Evolutionary conservation across 2,888 invertebrate species (phyloP).

Genomic region (Athalia circularis): DNA sequence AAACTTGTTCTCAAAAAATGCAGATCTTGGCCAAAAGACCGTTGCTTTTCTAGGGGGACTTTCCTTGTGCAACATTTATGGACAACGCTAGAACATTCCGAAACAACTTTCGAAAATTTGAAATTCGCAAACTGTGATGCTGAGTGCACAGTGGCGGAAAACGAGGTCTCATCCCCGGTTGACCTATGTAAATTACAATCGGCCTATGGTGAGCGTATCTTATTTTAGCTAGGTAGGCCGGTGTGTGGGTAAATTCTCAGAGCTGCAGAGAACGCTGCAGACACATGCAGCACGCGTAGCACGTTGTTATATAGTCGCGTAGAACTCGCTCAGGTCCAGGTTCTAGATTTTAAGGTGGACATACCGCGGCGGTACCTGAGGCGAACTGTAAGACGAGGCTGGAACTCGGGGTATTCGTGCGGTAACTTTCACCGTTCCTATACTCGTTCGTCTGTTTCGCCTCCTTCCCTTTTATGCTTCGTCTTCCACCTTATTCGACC

Average conservation of each 20-base stretch:
- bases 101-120: too few relatives aligned
- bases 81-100: too few relatives aligned
- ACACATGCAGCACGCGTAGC: not conserved
- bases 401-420: conserved; percentile 34
- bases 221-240: conserved; percentile 9
- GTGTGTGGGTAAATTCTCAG: not conserved
- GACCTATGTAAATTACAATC: conserved; percentile 41
- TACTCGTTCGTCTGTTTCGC: not conserved
- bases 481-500: not conserved
- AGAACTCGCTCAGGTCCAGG: not conserved
- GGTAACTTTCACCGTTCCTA: conserved; percentile 31
- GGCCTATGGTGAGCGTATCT: conserved; percentile 26
- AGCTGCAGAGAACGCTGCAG: not conserved
- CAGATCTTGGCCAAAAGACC: too few relatives aligned
- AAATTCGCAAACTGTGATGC: too few relatives aligned
- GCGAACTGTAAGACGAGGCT: conserved; percentile 16
- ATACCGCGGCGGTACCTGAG: not conserved
- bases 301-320: not conserved
- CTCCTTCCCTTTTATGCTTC: not conserved
- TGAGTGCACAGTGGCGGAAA: too few relatives aligned
- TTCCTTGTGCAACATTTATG: too few relatives aligned
- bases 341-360: conserved; percentile 10
- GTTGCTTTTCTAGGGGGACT: too few relatives aligned
- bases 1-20: too few relatives aligned
- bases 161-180: conserved; percentile 31